Conservation (phyloP, 2,797 vertebrate species). For the Myripristis jacobus region DNA sequence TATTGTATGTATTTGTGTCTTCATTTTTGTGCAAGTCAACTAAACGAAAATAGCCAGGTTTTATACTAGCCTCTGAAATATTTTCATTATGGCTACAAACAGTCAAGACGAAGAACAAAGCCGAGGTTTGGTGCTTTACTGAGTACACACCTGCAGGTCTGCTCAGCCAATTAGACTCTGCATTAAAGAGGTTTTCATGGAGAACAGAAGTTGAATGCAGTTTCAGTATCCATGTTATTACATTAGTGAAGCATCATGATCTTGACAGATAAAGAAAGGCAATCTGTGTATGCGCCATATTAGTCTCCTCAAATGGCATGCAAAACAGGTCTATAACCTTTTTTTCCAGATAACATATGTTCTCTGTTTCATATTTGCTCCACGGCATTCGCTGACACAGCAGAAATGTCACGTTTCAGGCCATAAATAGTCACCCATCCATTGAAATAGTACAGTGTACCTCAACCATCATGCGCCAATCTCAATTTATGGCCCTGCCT, state of each 20-base stretch:
- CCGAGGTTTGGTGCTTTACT: conserved; percentile 44
- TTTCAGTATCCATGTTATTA: conserved; percentile 31
- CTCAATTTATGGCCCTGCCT: conserved; percentile 61
- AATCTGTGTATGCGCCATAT: conserved; percentile 37
- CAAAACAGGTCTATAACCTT: conserved; percentile 52
- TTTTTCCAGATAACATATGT: conserved; percentile 36
- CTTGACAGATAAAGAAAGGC: conserved; percentile 43
- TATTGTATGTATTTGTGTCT: too few relatives aligned
- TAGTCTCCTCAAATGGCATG: conserved; percentile 58
- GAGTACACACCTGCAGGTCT: conserved; percentile 50
- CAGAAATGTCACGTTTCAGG: conserved; percentile 59
- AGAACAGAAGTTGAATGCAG: conserved; percentile 20
- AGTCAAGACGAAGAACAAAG: conserved; percentile 56
- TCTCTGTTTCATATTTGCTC: conserved; percentile 51
- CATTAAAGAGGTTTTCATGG: conserved; percentile 13
- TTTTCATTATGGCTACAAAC: conserved; percentile 58
- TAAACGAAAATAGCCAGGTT: too few relatives aligned
- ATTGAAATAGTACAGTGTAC: conserved; percentile 42
- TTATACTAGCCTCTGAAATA: too few relatives aligned
- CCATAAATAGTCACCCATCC: conserved; percentile 65
- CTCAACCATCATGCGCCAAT: conserved; percentile 40
- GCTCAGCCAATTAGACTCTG: conserved; percentile 36
- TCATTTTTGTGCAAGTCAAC: too few relatives aligned
- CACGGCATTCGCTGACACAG: conserved; percentile 59
- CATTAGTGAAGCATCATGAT: conserved; percentile 40